Evolutionary conservation across 2,113 vertebrate species (phyloP).

Genomic region (Mirounga angustirostris): DNA sequence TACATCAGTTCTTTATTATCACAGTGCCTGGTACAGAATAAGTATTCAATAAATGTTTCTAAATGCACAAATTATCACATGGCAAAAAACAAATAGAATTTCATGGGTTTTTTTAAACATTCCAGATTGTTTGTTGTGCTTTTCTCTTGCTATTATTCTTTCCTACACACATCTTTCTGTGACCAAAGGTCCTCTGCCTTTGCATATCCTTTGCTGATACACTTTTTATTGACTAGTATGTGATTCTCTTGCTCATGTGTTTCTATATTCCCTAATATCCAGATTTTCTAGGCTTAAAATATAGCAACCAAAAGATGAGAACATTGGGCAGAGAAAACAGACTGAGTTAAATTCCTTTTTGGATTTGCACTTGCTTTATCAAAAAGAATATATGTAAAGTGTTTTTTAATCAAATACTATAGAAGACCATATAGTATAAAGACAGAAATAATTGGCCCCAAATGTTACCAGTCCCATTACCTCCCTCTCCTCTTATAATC

Average conservation of each 20-base stretch:
- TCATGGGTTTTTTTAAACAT: not conserved
- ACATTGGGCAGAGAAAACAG: not conserved
- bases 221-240: not conserved
- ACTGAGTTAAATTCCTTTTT: not conserved
- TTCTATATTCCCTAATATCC: not conserved
- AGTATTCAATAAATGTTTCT: not conserved
- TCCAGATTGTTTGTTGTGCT: not conserved
- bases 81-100: not conserved
- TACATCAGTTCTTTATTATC: not conserved
- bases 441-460: not conserved
- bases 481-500: not conserved
- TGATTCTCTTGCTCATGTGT: not conserved
- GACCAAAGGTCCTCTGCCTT: not conserved
- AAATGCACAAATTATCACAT: not conserved
- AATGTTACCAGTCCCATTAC: not conserved
- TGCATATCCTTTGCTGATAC: not conserved
- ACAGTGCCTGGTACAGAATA: not conserved
- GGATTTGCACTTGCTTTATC: not conserved
- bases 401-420: not conserved
- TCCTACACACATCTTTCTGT: not conserved
- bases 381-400: not conserved
- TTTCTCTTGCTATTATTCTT: not conserved
- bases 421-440: not conserved
- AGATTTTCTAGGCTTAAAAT: conserved; percentile 16
- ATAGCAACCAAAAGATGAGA: not conserved